Evolutionary conservation across 2,888 invertebrate genomes (phyloP), one percentile per base, ranked within the genome.

Genomic region (Drosophila mulleri): DNA sequence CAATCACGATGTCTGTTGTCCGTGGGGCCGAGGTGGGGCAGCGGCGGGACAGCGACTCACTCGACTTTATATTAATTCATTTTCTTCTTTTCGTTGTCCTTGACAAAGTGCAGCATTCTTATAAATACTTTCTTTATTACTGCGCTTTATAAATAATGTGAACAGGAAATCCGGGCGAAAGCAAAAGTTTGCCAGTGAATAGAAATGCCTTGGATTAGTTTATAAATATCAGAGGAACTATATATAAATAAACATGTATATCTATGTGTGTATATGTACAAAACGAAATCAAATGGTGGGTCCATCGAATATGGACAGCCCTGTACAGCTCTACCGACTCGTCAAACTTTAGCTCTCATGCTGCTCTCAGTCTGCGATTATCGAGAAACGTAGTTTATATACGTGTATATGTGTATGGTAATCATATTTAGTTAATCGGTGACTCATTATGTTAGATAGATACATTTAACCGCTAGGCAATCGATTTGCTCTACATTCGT

Each of bases 1-100:
- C 63, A 75, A 89, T 85, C 85, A 85, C 89, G 85, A 88, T 85
- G 85, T 88, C 88, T 88, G 75, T 73, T 65, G 63, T 41, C 67
- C 62, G 63, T 54, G 53, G 67, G 59, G 54, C 52, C 67, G 23
- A 16, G 29, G 26, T 57, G 53, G 67, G 59, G 59, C 52, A 67
- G 23, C 12, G 29, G 26, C 3, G 6, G 2, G 23, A 18, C 23
- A 42, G 57, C 57, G 35, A 23, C 37, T 20, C 16, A 23, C 52
- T 39, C 32, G 20, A 4, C 9, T 61, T 63, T 61, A 64, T 74
- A 88, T 88, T 74, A 79, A 84, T 82, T 87, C 37, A 52, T 32
- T 29, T 32, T 29, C 72, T 37, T 6, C 7, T 69, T 39, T 20
- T 72, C 63, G 66, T 56, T 68, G 47, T 37, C 62, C 47, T 65